phyloP scores from a whole-genome alignment of 30 jellyfish, hydroid and myxozoan species.

The Aurelia aurita complex sp. Pacific region DNA sequence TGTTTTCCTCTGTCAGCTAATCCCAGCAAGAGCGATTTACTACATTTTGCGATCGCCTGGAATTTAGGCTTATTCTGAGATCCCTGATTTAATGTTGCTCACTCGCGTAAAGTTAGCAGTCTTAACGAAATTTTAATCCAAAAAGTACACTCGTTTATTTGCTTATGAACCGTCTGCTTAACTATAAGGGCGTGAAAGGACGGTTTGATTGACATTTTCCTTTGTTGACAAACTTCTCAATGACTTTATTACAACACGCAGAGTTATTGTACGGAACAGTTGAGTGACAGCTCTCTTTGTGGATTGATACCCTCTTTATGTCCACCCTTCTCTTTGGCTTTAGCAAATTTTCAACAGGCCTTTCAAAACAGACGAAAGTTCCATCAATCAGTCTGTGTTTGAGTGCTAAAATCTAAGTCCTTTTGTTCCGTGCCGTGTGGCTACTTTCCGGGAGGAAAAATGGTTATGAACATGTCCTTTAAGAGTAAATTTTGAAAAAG shows the following conservation, averaged over 20 bases:
- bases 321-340: not conserved
- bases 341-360: conserved; percentile 1
- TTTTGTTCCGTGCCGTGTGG: no score
- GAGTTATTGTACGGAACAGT: conserved; percentile 1
- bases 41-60: no score
- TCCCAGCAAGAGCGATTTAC: no score
- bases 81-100: not conserved
- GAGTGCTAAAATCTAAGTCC: no score
- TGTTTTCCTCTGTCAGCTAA: no score
- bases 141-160: conserved; percentile 23
- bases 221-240: conserved; percentile 62
- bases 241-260: conserved; percentile 33
- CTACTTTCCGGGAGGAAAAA: no score
- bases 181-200: conserved; percentile 60
- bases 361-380: conserved; percentile 7
- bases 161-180: conserved; percentile 17
- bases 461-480: no score
- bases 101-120: not conserved
- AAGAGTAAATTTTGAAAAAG: no score
- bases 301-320: not conserved
- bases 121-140: not conserved
- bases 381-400: conserved; percentile 5
- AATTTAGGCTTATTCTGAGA: no score
- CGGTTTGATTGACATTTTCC: conserved; percentile 54
- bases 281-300: conserved; percentile 42